Evolutionary conservation across 2,113 vertebrate genomes (phyloP).

Genomic region (Podarcis cretensis): DNA sequence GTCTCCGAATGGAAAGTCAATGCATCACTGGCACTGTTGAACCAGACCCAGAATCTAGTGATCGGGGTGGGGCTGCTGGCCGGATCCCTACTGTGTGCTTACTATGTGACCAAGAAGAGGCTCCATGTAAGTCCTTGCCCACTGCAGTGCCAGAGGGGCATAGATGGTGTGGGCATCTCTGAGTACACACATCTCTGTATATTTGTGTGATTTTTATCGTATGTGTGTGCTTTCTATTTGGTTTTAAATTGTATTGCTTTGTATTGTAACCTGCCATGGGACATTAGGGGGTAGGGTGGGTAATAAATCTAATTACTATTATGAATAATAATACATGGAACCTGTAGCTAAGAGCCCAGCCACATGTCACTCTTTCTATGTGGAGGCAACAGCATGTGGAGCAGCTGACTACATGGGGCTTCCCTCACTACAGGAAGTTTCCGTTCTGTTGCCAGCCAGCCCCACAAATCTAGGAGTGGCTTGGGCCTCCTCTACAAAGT

Average conservation of each 20-base stretch:
- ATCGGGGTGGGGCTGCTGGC: constrained; percentile 88
- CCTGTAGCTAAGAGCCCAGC: background rate
- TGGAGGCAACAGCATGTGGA: background rate
- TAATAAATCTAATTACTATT: too few relatives aligned
- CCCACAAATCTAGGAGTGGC: background rate
- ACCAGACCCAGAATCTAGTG: constrained; percentile 94
- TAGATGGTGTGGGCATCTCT: background rate
- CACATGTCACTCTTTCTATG: background rate
- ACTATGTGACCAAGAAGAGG: constrained; percentile 90
- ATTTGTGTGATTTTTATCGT: too few relatives aligned
- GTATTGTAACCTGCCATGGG: too few relatives aligned
- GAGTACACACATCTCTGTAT: background rate
- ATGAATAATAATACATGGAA: background rate
- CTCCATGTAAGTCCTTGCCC: constrained; percentile 80
- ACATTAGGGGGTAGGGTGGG: too few relatives aligned
- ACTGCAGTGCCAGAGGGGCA: fast-evolving
- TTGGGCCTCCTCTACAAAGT: background rate
- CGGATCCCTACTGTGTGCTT: constrained; percentile 93
- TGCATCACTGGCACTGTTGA: constrained; percentile 91
- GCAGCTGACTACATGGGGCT: background rate
- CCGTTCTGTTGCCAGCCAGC: background rate
- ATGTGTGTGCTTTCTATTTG: too few relatives aligned
- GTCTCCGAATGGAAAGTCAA: constrained; percentile 90
- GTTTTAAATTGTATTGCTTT: too few relatives aligned
- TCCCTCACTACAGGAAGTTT: background rate